phyloP scores from a whole-genome alignment of 2,113 vertebrate species.

The Riparia riparia region DNA sequence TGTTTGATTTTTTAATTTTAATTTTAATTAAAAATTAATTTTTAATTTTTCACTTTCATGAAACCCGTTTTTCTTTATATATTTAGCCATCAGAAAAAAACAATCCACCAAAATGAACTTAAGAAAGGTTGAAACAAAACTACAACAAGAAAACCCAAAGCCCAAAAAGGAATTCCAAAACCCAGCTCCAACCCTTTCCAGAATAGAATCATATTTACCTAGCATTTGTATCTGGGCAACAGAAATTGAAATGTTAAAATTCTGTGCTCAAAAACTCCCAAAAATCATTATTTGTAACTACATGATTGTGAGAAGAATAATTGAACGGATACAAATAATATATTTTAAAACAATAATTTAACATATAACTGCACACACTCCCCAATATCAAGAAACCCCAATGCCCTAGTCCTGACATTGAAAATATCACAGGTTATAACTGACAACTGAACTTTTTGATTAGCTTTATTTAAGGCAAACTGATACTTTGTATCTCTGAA shows the following conservation, averaged over 20 bases:
- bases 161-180: neutral
- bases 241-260: neutral
- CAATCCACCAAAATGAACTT: neutral
- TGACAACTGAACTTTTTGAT: neutral
- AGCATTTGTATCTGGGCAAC: neutral
- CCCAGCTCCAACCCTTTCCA: neutral
- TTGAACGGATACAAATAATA: neutral
- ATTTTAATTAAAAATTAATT: too few relatives aligned
- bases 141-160: rapidly evolving
- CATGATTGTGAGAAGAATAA: neutral
- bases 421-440: neutral
- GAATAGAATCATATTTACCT: neutral
- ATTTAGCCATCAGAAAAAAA: neutral
- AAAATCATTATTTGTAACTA: neutral
- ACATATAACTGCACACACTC: rapidly evolving
- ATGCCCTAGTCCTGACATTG: neutral
- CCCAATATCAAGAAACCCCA: rapidly evolving
- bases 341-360: neutral
- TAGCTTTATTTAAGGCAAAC: neutral
- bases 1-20: too few relatives aligned
- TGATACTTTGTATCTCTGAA: neutral
- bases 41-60: neutral
- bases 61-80: neutral
- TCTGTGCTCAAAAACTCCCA: neutral
- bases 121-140: neutral